Evolutionary conservation across 2,888 invertebrate species (phyloP), one percentile per base, ranked within the genome.

Genomic region (Muschampia plurimacula): DNA sequence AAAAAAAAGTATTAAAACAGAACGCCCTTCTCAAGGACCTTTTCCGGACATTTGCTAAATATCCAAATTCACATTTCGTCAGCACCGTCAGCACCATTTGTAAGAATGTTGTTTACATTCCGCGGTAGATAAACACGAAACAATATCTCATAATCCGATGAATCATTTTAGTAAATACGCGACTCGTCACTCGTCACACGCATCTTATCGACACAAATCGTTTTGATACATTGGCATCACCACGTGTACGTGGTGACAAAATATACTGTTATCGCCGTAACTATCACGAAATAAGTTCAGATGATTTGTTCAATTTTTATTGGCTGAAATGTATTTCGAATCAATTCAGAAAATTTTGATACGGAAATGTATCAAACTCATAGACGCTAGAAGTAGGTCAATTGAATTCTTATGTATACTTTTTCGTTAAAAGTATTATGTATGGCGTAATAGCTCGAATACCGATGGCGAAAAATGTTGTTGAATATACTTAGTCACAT

Each of bases 41-140:
- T 13, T 6, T 15, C 12, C 41, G 39, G 71, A 7, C 49, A 39
- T 72, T 72, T 55, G 7, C 15, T 4, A 67, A 66, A 67, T 52
- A 41, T 39, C 9, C 72, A 15, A 9, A 67, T 63, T 67, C 32
- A 28, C 44, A 49, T 55, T 59, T 41, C 22, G 32, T 15, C 72
- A 3, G 62, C 63, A 32, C 10, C 72, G 22, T 22, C 22, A 22
- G 22, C 22, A 22, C 22, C 22, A 55, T 72, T 41, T 36, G 3
- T 46, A 5, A 52, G 62, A 67, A 72, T 72, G 71, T 72, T 72
- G 71, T 72, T 72, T 72, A 72, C 72, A 72, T 72, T 67, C 62
- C 55, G 32, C 55, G 2, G 10, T 7, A 63, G 72, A 63, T 72
- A 63, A 72, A 67, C 66, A 41, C 6, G 41, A 13, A 67, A 67